A percentile compares a stretch with the other conserved stretches of the same genome.
phyloP scores from a whole-genome alignment of 1,140 invertebrate genomes.

The Glossosoma conforme region DNA sequence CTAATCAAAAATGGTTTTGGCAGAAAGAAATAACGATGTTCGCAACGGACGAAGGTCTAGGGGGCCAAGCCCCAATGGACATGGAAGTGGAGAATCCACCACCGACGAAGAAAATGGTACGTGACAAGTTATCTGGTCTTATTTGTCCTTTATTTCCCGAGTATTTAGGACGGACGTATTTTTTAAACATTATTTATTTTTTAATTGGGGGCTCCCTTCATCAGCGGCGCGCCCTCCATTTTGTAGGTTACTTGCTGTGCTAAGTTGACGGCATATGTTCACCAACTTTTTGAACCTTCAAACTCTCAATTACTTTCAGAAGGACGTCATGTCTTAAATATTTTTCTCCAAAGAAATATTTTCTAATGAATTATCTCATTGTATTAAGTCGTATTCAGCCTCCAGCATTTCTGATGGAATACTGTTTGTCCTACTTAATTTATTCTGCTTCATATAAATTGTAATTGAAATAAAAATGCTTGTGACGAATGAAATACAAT shows the following conservation, averaged over 20 bases:
- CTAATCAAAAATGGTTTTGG: constrained; percentile 67
- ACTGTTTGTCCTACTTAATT: too few relatives aligned
- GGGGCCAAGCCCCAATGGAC: constrained; percentile 83
- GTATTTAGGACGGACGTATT: neutral
- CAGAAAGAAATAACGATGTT: constrained; percentile 80
- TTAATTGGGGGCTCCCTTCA: constrained; percentile 12
- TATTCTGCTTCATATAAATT: too few relatives aligned
- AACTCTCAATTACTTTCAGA: too few relatives aligned
- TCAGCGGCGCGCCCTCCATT: constrained; percentile 18
- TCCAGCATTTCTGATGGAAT: too few relatives aligned
- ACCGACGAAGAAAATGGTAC: constrained; percentile 78
- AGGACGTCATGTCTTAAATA: too few relatives aligned
- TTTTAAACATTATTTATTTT: constrained; percentile 1
- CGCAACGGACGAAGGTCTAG: constrained; percentile 80
- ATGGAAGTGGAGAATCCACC: constrained; percentile 70
- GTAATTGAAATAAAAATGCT: too few relatives aligned
- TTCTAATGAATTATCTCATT: too few relatives aligned
- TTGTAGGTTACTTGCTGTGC: constrained; percentile 16
- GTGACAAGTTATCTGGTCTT: constrained; percentile 26
- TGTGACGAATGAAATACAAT: too few relatives aligned
- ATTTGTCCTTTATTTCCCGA: constrained; percentile 2
- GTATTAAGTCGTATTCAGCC: too few relatives aligned
- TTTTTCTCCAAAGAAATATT: too few relatives aligned
- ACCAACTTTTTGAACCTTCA: neutral
- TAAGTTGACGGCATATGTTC: constrained; percentile 12